These are phyloP conservation scores for Thyatira batis DNA, from an alignment of 2,888 invertebrate genomes.

Conservation along the genomic window DNA sequence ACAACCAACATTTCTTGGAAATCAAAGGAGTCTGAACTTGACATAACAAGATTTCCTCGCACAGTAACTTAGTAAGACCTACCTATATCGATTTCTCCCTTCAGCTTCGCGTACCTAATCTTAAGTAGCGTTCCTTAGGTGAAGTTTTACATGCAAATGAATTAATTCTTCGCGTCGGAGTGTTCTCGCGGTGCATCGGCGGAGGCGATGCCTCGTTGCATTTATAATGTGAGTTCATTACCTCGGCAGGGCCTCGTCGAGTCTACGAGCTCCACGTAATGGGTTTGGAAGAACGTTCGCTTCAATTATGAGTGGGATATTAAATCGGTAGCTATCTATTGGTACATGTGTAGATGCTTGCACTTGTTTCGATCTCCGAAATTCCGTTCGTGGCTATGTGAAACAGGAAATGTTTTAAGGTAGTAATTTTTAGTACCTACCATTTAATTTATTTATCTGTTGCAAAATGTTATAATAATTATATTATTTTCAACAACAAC, in stretches of 20 bases:
- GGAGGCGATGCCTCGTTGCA: conserved; percentile 77
- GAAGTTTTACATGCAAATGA: conserved; percentile 81
- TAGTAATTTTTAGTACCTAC: too few species aligned
- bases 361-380: conserved; percentile 10
- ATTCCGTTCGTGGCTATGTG: not conserved
- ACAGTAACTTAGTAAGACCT: conserved; percentile 12
- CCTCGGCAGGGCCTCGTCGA: conserved; percentile 59
- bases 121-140: conserved; percentile 60
- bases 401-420: too few species aligned
- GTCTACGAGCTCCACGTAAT: conserved; percentile 66
- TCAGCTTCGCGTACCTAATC: conserved; percentile 57
- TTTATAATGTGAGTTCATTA: conserved; percentile 82
- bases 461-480: not conserved
- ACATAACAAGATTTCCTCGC: conserved; percentile 7
- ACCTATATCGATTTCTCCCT: conserved; percentile 23
- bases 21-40: conserved; percentile 43
- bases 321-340: conserved; percentile 66
- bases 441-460: too few species aligned
- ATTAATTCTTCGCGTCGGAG: conserved; percentile 78
- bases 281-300: conserved; percentile 76
- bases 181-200: conserved; percentile 54
- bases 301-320: conserved; percentile 78
- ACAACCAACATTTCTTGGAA: too few species aligned
- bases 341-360: conserved; percentile 31
- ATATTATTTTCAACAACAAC: not conserved